Percentiles rank a stretch among this genome's conserved stretches.
phyloP scores from a whole-genome alignment of 2,797 vertebrate species.

The Arrhamphus sclerolepis region DNA sequence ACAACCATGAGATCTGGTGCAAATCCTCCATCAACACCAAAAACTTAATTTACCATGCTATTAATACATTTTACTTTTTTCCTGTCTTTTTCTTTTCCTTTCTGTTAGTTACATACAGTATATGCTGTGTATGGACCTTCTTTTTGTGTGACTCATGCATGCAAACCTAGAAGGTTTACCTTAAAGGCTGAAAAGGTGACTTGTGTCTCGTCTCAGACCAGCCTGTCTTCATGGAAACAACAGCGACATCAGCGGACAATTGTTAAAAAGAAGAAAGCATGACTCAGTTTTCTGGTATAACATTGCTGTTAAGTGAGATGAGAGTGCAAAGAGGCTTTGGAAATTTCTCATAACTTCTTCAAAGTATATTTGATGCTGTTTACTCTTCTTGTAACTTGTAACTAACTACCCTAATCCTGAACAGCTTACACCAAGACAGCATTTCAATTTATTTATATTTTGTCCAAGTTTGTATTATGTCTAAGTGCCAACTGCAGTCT shows the following conservation, averaged over 20 bases:
- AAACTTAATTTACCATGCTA: too few relatives aligned
- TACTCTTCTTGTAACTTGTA: neutral
- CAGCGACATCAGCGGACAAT: neutral
- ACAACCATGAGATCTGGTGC: too few relatives aligned
- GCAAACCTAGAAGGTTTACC: neutral
- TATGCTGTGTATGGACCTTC: too few relatives aligned
- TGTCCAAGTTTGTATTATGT: too few relatives aligned
- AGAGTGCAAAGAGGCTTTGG: neutral
- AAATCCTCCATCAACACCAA: too few relatives aligned
- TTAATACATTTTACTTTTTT: too few relatives aligned
- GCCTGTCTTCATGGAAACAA: neutral
- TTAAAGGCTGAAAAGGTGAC: neutral
- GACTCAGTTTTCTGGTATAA: neutral
- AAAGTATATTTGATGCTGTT: neutral
- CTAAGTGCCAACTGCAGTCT: conserved; percentile 11
- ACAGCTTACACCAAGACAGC: neutral
- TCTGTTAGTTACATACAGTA: too few relatives aligned
- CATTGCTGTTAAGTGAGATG: neutral
- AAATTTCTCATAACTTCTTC: neutral
- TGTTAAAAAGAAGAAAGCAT: conserved; percentile 1
- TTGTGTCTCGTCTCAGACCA: neutral
- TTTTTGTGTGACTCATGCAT: neutral
- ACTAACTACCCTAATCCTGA: conserved; percentile 1
- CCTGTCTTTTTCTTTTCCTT: too few relatives aligned
- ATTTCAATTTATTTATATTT: conserved; percentile 8